Evolutionary conservation across 2,888 invertebrate species (phyloP).

Genomic region (Adelognathus sp.): DNA sequence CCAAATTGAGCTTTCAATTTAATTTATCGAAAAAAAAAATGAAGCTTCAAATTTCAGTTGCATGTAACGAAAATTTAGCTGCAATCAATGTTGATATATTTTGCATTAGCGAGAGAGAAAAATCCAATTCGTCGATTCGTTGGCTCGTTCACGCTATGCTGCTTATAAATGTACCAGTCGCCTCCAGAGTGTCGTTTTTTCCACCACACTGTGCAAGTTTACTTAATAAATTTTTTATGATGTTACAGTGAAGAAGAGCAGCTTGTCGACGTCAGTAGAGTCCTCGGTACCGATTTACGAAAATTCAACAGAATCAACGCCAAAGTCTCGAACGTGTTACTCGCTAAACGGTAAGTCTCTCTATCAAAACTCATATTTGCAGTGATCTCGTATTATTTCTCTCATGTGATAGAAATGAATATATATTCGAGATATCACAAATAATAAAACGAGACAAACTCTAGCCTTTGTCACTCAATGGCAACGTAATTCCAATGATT

Average conservation of each 20-base stretch:
- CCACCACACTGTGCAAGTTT: background rate
- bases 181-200: background rate
- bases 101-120: background rate
- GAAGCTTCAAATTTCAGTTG: background rate
- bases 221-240: constrained; percentile 26
- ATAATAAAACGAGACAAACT: too few relatives aligned
- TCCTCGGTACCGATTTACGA: constrained; percentile 70
- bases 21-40: too few relatives aligned
- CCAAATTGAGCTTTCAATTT: too few relatives aligned
- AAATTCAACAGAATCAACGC: constrained; percentile 64
- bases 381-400: background rate
- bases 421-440: too few relatives aligned
- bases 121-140: background rate
- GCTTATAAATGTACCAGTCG: constrained; percentile 10
- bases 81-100: background rate
- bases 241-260: constrained; percentile 71
- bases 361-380: background rate
- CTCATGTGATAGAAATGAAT: too few relatives aligned
- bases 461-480: too few relatives aligned
- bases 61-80: background rate
- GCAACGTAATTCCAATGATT: too few relatives aligned
- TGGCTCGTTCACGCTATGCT: background rate
- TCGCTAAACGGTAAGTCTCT: constrained; percentile 36
- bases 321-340: constrained; percentile 60
- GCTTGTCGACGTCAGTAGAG: constrained; percentile 68